Conservation (phyloP, 1,140 invertebrate species). For the Holotrichia oblita region DNA sequence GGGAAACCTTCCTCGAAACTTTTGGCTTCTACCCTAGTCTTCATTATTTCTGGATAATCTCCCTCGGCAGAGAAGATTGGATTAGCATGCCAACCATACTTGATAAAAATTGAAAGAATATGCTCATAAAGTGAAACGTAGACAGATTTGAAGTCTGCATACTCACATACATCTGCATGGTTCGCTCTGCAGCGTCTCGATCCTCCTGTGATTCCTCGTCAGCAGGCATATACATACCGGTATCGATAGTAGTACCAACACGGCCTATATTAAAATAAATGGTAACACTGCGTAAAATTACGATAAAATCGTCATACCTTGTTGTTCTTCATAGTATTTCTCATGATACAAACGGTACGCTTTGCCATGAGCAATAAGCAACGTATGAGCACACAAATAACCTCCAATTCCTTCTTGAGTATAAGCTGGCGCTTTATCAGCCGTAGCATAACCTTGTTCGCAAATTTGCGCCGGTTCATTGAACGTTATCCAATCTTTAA, state of each 20-base stretch:
- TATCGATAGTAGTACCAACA: no score
- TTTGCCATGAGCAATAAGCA: slow-evolving; percentile 53
- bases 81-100: slow-evolving; percentile 71
- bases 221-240: no score
- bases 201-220: no score
- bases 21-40: slow-evolving; percentile 64
- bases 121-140: neutral
- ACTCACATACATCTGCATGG: no score
- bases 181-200: no score
- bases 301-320: slow-evolving; percentile 42
- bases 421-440: slow-evolving; percentile 51
- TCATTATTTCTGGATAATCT: slow-evolving; percentile 72
- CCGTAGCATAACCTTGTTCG: slow-evolving; percentile 49
- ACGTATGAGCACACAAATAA: slow-evolving; percentile 52
- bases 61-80: slow-evolving; percentile 70
- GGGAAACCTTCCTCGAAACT: slow-evolving; percentile 69
- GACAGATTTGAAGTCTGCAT: neutral
- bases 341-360: slow-evolving; percentile 53
- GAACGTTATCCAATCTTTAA: slow-evolving; percentile 75
- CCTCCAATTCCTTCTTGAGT: slow-evolving; percentile 52
- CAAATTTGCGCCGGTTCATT: slow-evolving; percentile 68
- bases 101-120: slow-evolving; percentile 49
- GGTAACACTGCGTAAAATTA: no score
- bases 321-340: slow-evolving; percentile 48
- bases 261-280: no score